Percentiles rank a stretch among this genome's conserved stretches.
These are phyloP conservation scores for Timema cristinae DNA, from an alignment of 2,888 invertebrate species.

Conservation along the genomic window DNA sequence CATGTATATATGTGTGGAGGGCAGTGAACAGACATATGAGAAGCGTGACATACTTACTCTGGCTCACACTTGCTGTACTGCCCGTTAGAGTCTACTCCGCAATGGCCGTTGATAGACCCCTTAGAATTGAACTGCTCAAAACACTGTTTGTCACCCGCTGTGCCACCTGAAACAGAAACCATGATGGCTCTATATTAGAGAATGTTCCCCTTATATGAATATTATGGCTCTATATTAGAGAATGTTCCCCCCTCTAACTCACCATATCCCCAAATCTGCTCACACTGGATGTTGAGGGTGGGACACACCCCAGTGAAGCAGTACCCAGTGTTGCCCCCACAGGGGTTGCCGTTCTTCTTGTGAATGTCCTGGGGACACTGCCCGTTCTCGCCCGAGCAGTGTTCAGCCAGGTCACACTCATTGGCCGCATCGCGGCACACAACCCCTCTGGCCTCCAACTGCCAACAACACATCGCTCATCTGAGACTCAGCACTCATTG, in stretches of 20 bases:
- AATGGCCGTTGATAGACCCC: constrained; percentile 93
- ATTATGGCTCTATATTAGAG: too few species aligned
- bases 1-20: too few species aligned
- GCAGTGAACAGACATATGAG: too few species aligned
- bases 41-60: constrained; percentile 59
- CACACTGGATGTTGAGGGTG: constrained; percentile 82
- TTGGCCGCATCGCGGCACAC: constrained; percentile 82
- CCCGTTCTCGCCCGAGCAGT: constrained; percentile 84
- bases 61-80: constrained; percentile 81
- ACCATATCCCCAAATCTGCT: constrained; percentile 88
- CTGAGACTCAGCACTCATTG: not conserved
- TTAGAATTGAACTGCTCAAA: constrained; percentile 94
- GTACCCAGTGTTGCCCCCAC: constrained; percentile 68
- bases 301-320: constrained; percentile 93
- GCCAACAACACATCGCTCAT: constrained; percentile 30
- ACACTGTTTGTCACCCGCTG: constrained; percentile 80
- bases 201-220: too few species aligned
- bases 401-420: constrained; percentile 95
- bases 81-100: constrained; percentile 74
- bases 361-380: constrained; percentile 86
- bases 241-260: constrained; percentile 23
- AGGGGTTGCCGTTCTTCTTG: constrained; percentile 89
- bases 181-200: not conserved
- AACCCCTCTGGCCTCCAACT: constrained; percentile 71
- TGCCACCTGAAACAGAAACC: constrained; percentile 51